Percentiles rank a stretch among this genome's conserved stretches.
These are phyloP conservation scores for Cheilosia urbana DNA, from an alignment of 2,888 invertebrate species.

Conservation along the genomic window DNA sequence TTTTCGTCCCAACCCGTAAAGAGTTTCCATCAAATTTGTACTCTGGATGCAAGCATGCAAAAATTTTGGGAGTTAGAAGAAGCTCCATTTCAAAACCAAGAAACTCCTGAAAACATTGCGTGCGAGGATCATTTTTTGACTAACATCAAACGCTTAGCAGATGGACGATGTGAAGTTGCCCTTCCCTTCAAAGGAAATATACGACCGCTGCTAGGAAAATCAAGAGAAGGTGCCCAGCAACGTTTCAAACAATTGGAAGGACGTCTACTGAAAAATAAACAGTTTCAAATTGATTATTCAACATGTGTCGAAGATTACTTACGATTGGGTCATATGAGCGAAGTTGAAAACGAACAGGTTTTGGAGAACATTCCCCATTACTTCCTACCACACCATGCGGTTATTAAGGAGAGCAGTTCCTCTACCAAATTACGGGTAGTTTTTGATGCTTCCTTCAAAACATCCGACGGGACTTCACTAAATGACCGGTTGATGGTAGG, in stretches of 20 bases:
- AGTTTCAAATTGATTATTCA: not conserved
- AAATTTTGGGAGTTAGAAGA: conserved; percentile 53
- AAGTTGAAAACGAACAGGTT: not conserved
- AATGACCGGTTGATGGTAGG: conserved; percentile 17
- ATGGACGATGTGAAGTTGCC: conserved; percentile 29
- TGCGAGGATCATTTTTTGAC: conserved; percentile 34
- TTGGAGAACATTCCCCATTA: conserved; percentile 3
- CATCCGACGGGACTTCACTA: not conserved
- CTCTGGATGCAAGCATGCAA: not conserved
- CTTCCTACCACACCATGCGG: conserved; percentile 17
- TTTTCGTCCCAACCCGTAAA: not conserved
- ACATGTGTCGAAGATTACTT: conserved; percentile 12
- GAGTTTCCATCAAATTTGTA: not conserved
- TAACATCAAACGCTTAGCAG: conserved; percentile 1
- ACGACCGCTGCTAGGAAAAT: conserved; percentile 20
- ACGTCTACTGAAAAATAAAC: not conserved
- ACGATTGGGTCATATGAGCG: conserved; percentile 5
- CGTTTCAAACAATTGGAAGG: conserved; percentile 16
- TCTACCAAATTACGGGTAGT: conserved; percentile 54
- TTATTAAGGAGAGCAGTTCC: conserved; percentile 39
- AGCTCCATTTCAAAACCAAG: not conserved
- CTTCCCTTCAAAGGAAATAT: conserved; percentile 43
- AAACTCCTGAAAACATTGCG: conserved; percentile 16
- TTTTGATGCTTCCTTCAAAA: conserved; percentile 44
- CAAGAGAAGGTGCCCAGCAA: conserved; percentile 10